Percentiles rank a stretch among this genome's conserved stretches.
These are phyloP conservation scores for Andrena hattorfiana DNA, from an alignment of 2,888 invertebrate genomes.

Conservation along the genomic window DNA sequence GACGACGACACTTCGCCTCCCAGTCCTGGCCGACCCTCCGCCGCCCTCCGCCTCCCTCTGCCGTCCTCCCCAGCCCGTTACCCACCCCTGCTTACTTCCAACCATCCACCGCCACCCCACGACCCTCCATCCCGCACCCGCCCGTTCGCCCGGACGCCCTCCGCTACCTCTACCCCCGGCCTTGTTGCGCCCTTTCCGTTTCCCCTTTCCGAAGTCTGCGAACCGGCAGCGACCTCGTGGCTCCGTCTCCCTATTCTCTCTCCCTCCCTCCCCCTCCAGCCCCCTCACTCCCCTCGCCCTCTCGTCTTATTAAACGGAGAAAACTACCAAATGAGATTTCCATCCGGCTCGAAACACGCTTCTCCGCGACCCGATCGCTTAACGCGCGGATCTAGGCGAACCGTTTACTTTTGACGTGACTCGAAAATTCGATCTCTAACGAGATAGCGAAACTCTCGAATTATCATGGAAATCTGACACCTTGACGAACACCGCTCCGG, in stretches of 20 bases:
- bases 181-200: conserved; percentile 74
- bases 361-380: conserved; percentile 54
- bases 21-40: conserved; percentile 77
- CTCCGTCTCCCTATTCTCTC: conserved; percentile 67
- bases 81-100: conserved; percentile 71
- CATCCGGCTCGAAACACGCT: conserved; percentile 71
- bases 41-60: conserved; percentile 71
- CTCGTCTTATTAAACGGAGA: conserved; percentile 73
- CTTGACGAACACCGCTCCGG: neutral
- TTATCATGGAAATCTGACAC: conserved; percentile 12
- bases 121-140: conserved; percentile 54
- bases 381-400: conserved; percentile 59
- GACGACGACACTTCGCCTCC: conserved; percentile 85
- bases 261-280: conserved; percentile 6
- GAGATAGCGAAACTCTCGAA: conserved; percentile 35
- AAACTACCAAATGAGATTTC: conserved; percentile 76
- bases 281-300: neutral
- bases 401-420: conserved; percentile 70
- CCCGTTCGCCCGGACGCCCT: conserved; percentile 65
- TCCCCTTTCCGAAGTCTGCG: conserved; percentile 77
- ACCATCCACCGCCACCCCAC: conserved; percentile 71
- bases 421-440: conserved; percentile 65
- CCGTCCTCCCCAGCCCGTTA: conserved; percentile 72
- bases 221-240: conserved; percentile 75
- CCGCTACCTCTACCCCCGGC: conserved; percentile 70